Evolutionary conservation across 2,113 vertebrate genomes (phyloP), one percentile per base, ranked within the genome.

Genomic region (Poeciliopsis retropinna): DNA sequence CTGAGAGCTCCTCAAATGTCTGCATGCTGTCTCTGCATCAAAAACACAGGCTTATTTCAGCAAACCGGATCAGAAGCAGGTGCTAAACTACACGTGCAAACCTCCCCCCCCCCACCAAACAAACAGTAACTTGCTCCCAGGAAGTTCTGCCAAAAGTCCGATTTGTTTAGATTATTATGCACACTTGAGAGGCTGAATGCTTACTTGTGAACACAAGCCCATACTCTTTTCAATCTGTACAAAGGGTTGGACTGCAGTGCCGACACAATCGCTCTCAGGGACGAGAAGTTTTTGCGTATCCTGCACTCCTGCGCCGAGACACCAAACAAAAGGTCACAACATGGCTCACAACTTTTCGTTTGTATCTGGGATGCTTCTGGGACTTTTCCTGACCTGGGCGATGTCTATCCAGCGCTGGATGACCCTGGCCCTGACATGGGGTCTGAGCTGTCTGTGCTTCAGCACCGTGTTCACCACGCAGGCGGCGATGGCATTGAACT

Each of bases 281-380:
- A 98, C 3, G 97, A 98, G 80, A 98, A 98, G 86, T 99, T 98
- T 92, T 99, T 98, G 69, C 97, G 95, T 81, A 99, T 97, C 77
- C 97, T 93, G 68, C 97, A 99, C 93, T 98, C 97, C 97, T 99
- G 94, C 67, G 63, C 6, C 28, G 41, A 61, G 27, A 73, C n/a
- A 72, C 51, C 51, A 51, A 29, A 10, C 51, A 66, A 29, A 61
- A 63, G 13, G 57, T 5, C 3, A 65, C 10, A 12, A 51, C 25
- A 0, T 22, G 15, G 12, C 12, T 9, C 0, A 0, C 39, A 11
- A 57, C 70, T 22, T 51, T 69, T 44, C 9, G 27, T 78, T 3
- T 22, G 19, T n/a, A 25, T 27, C 64, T 4, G 34, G 51, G 9
- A 29, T 12, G 34, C 34, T 68, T 47, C 15, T 71, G 60, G 57